These are phyloP conservation scores for Cyprinus carpio DNA, from an alignment of 2,113 vertebrate genomes.

Conservation along the genomic window DNA sequence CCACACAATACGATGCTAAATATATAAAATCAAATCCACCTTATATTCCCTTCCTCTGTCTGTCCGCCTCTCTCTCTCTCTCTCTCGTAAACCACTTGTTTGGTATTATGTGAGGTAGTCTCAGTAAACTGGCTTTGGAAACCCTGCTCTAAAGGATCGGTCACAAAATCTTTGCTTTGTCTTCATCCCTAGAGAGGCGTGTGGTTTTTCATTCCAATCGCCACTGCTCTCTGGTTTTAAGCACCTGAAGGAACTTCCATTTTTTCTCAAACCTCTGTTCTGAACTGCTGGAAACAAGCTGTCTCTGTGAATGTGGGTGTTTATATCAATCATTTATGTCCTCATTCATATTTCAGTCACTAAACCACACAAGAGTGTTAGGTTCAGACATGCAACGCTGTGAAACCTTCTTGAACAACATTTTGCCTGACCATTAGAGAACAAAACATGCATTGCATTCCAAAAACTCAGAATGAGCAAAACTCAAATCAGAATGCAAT, in stretches of 20 bases:
- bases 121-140: slow-evolving; percentile 20
- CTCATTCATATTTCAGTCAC: slow-evolving; percentile 7
- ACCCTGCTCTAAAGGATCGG: slow-evolving; percentile 26
- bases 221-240: slow-evolving; percentile 14
- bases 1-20: slow-evolving; percentile 43
- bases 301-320: slow-evolving; percentile 8
- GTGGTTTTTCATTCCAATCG: slow-evolving; percentile 1
- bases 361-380: background rate
- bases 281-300: background rate
- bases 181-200: slow-evolving; percentile 31
- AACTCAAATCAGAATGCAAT: background rate
- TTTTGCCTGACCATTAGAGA: background rate
- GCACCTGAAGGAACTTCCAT: background rate
- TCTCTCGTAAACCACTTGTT: slow-evolving; percentile 12
- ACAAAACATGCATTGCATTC: background rate
- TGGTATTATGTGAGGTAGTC: slow-evolving; percentile 28
- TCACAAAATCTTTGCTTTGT: slow-evolving; percentile 36
- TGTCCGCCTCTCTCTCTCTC: background rate
- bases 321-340: background rate
- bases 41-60: slow-evolving; percentile 26
- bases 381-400: background rate
- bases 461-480: background rate
- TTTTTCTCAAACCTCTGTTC: background rate
- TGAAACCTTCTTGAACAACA: background rate
- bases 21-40: slow-evolving; percentile 54